Percentiles rank a stretch among this genome's conserved stretches.
Conservation (phyloP, 2,113 vertebrate genomes). For the Perca flavescens region DNA sequence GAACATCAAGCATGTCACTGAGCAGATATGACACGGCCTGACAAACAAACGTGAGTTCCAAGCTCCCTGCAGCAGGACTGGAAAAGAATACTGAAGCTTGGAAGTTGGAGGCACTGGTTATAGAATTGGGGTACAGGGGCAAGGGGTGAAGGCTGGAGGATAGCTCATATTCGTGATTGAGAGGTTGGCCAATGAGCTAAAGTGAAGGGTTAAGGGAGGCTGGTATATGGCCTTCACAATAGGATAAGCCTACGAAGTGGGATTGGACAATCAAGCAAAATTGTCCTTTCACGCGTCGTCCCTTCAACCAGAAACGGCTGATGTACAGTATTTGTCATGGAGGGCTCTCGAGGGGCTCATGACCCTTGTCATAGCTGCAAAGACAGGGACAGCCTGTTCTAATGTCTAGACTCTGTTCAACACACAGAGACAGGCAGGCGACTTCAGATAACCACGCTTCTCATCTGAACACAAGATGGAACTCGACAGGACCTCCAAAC, state of each 20-base stretch:
- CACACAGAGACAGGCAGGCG: slow-evolving; percentile 23
- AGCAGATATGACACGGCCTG: slow-evolving; percentile 35
- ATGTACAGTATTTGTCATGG: not conserved
- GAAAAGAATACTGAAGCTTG: not conserved
- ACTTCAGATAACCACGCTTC: slow-evolving; percentile 26
- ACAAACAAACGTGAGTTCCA: slow-evolving; percentile 36
- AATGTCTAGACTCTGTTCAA: slow-evolving; percentile 19
- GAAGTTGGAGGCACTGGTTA: not conserved
- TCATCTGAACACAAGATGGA: slow-evolving; percentile 46
- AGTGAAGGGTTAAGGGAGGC: not conserved
- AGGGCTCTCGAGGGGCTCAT: not conserved
- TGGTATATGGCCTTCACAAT: not conserved
- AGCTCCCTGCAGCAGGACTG: slow-evolving; percentile 18
- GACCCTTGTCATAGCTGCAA: slow-evolving; percentile 21
- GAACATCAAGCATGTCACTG: slow-evolving; percentile 48
- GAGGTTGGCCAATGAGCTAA: slow-evolving; percentile 7
- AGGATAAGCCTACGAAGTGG: not conserved
- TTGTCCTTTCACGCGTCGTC: not conserved
- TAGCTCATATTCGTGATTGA: not conserved
- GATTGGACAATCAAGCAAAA: not conserved
- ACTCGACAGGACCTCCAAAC: slow-evolving; percentile 44
- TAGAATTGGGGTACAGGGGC: not conserved
- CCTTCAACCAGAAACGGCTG: not conserved
- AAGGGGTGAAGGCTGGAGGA: not conserved
- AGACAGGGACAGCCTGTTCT: slow-evolving; percentile 30